Conservation (phyloP, 2,888 invertebrate genomes). For the Macropis europaea region DNA sequence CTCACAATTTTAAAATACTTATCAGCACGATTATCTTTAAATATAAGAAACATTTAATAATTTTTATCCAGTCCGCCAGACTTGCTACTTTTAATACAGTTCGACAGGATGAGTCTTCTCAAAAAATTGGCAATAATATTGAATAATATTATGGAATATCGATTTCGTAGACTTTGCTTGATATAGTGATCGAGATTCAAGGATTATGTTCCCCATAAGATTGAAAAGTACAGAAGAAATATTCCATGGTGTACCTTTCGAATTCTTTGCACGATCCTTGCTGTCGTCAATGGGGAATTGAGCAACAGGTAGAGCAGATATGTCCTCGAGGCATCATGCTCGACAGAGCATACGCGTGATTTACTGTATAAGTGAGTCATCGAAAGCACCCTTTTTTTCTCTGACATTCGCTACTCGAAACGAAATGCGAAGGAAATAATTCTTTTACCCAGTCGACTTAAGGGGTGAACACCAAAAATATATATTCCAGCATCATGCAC, state of each 20-base stretch:
- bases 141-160: too few species aligned
- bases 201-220: slow-evolving; percentile 3
- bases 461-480: slow-evolving; percentile 6
- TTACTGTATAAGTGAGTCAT: slow-evolving; percentile 65
- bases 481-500: slow-evolving; percentile 22
- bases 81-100: too few species aligned
- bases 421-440: slow-evolving; percentile 43
- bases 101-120: too few species aligned
- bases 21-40: too few species aligned
- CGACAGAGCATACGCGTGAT: slow-evolving; percentile 63
- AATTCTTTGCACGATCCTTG: slow-evolving; percentile 62
- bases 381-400: slow-evolving; percentile 52
- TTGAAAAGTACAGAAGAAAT: slow-evolving; percentile 8
- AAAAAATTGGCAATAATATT: too few species aligned
- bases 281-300: slow-evolving; percentile 62
- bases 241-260: slow-evolving; percentile 19
- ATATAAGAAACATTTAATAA: too few species aligned
- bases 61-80: too few species aligned
- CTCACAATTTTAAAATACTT: neutral
- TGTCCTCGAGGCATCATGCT: slow-evolving; percentile 69
- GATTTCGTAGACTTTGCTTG: too few species aligned
- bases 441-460: slow-evolving; percentile 10
- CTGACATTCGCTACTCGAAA: slow-evolving; percentile 27
- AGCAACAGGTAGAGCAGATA: slow-evolving; percentile 77
- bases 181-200: neutral